Percentiles rank a stretch among this genome's conserved stretches.
These are phyloP conservation scores for Scaptomyza polygonia DNA, from an alignment of 2,888 invertebrate genomes.

Conservation along the genomic window DNA sequence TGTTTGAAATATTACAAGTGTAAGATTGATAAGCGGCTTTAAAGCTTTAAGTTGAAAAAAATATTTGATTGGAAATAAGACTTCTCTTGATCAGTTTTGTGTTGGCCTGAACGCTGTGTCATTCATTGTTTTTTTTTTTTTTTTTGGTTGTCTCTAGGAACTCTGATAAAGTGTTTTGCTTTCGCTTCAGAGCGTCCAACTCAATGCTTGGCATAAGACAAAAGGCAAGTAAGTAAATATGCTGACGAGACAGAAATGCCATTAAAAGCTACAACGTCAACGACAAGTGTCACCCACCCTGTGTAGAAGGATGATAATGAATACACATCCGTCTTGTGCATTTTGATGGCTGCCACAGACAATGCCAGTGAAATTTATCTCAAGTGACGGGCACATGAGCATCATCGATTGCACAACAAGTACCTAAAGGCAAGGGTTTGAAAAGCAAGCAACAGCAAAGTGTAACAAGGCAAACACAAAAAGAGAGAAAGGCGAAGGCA, in stretches of 20 bases:
- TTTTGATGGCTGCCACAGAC: conserved; percentile 27
- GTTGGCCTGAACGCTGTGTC: not conserved
- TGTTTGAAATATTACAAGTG: not conserved
- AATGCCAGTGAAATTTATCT: conserved; percentile 24
- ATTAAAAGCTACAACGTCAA: conserved; percentile 17
- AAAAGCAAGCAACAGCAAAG: not conserved
- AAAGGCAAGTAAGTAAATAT: conserved; percentile 20
- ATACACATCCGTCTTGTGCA: conserved; percentile 26
- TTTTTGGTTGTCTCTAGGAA: not conserved
- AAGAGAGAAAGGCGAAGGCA: not conserved
- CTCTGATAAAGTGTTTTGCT: conserved; percentile 8
- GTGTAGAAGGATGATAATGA: conserved; percentile 14
- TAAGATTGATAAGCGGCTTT: not conserved
- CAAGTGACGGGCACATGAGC: conserved; percentile 17
- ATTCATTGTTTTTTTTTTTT: conserved; percentile 1
- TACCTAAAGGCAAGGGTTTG: not conserved
- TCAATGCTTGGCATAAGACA: conserved; percentile 22
- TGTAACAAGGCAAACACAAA: not conserved
- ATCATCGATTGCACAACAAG: conserved; percentile 15
- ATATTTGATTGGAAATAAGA: not conserved
- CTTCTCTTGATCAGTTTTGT: not conserved
- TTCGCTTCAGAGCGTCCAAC: conserved; percentile 1
- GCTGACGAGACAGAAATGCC: conserved; percentile 27
- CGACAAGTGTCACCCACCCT: conserved; percentile 3
- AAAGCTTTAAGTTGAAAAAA: not conserved